These are phyloP conservation scores for Dryadula phaetusa DNA, from an alignment of 2,888 invertebrate species.

Conservation along the genomic window DNA sequence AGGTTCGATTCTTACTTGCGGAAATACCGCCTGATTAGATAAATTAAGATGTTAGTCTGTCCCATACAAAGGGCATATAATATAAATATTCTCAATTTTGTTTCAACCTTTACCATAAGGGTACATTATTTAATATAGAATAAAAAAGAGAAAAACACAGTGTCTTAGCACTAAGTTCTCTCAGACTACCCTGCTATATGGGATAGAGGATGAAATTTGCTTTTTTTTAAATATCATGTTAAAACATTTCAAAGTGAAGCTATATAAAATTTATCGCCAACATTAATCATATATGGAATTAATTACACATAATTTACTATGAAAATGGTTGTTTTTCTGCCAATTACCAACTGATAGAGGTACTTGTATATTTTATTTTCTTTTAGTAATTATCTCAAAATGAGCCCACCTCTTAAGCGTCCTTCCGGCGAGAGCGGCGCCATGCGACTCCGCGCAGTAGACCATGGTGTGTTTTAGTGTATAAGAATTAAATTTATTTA, in stretches of 20 bases:
- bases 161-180: too few relatives aligned
- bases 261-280: neutral
- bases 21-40: too few relatives aligned
- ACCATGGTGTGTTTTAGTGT: neutral
- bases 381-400: constrained; percentile 2
- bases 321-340: constrained; percentile 7
- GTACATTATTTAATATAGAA: too few relatives aligned
- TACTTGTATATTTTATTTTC: neutral
- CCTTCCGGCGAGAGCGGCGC: constrained; percentile 16
- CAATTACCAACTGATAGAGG: constrained; percentile 4
- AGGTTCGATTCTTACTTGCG: too few relatives aligned
- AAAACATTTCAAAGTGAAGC: neutral
- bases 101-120: too few relatives aligned
- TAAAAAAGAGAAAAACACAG: too few relatives aligned
- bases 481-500: neutral
- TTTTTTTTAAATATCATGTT: too few relatives aligned
- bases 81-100: too few relatives aligned
- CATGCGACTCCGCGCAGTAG: constrained; percentile 14
- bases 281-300: constrained; percentile 1
- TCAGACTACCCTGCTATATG: too few relatives aligned
- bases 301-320: constrained; percentile 14
- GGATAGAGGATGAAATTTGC: too few relatives aligned
- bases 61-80: too few relatives aligned
- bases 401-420: constrained; percentile 4
- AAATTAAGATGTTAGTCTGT: too few relatives aligned